These are phyloP conservation scores for Linurgus olivaceus DNA, from an alignment of 2,797 vertebrate genomes.

Conservation along the genomic window DNA sequence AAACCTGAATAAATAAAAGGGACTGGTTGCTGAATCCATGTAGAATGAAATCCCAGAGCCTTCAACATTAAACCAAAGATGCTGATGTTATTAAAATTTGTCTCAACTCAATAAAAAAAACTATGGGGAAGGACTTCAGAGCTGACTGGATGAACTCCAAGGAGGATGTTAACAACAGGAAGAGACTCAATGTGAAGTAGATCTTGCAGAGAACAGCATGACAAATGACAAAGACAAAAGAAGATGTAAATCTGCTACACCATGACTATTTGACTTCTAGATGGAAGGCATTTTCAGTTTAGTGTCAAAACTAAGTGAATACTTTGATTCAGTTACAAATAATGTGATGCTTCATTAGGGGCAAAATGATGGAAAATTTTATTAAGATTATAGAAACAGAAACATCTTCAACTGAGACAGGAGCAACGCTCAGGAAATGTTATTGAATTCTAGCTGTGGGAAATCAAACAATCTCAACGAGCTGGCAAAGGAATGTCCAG, in stretches of 20 bases:
- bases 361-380: neutral
- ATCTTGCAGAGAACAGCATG: neutral
- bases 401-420: neutral
- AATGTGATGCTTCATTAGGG: neutral
- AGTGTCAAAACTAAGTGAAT: neutral
- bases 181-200: neutral
- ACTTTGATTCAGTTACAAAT: neutral
- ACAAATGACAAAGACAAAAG: neutral
- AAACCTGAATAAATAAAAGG: neutral
- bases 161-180: neutral
- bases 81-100: neutral
- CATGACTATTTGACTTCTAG: neutral
- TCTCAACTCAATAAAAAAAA: neutral
- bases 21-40: neutral
- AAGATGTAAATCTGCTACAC: neutral
- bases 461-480: neutral
- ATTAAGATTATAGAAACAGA: neutral
- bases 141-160: neutral
- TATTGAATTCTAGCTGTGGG: neutral
- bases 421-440: neutral
- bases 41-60: neutral
- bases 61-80: neutral
- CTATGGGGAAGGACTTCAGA: neutral
- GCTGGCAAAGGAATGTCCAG: neutral
- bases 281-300: neutral